Evolutionary conservation across 2,888 invertebrate species (phyloP).

Genomic region (Hirtodrosophila cameraria): DNA sequence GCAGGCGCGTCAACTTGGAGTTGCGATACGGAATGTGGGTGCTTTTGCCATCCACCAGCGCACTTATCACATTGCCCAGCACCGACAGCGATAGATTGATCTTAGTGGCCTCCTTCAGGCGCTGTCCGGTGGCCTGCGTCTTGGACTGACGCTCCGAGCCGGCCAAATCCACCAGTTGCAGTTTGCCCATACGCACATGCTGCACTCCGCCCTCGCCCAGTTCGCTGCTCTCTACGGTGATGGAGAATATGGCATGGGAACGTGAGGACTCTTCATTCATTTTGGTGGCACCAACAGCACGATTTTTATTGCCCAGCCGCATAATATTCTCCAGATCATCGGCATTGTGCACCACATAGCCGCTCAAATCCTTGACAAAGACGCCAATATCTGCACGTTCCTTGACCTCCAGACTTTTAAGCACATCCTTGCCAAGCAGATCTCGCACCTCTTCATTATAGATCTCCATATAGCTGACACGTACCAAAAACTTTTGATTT

Average conservation of each 20-base stretch:
- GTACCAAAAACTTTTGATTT: conserved; percentile 97
- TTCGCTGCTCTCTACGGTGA: conserved; percentile 98
- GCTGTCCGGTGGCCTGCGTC: conserved; percentile 96
- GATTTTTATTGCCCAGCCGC: conserved; percentile 97
- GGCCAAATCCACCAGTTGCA: conserved; percentile 98
- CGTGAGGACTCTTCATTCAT: conserved; percentile 99
- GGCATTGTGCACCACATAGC: conserved; percentile 98
- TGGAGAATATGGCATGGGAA: conserved; percentile 99
- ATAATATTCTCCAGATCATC: conserved; percentile 97
- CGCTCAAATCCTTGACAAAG: conserved; percentile 98
- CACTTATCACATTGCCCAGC: conserved; percentile 98
- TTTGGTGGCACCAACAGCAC: conserved; percentile 95
- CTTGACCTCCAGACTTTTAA: conserved; percentile 94
- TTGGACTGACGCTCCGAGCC: conserved; percentile 99
- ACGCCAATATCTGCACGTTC: conserved; percentile 97
- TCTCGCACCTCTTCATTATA: conserved; percentile 99
- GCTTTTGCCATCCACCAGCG: conserved; percentile 98
- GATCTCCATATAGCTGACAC: conserved; percentile 99
- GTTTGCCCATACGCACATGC: conserved; percentile 96
- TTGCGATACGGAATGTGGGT: conserved; percentile 99
- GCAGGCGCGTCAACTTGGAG: conserved; percentile 95
- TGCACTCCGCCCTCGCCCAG: conserved; percentile 91
- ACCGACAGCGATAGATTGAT: conserved; percentile 99
- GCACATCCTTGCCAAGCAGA: conserved; percentile 94
- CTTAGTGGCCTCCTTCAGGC: conserved; percentile 98